Evolutionary conservation across 2,888 invertebrate species (phyloP), one percentile per base, ranked within the genome.

Genomic region (Slavum lentiscoides): DNA sequence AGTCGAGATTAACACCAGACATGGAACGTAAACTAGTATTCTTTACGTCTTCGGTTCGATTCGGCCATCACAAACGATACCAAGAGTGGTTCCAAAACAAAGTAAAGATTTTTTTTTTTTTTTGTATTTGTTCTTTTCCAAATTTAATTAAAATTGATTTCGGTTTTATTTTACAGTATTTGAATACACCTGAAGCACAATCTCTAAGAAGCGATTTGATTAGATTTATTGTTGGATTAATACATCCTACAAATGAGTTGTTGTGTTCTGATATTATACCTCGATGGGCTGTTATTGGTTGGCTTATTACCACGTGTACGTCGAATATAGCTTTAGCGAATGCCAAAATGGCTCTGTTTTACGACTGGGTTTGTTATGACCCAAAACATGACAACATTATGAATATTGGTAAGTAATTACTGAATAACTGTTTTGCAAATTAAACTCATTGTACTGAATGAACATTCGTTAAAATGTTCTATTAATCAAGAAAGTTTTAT

Each of bases 251-350:
- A 59, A 96, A 96, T 87, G 96, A 96, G 87, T 89, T 96, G 72
- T 88, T 96, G 75, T 94, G 95, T 87, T 96, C 96, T n/a, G 96
- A 96, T 86, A 94, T 96, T 86, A 95, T 95, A 87, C 96, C 96
- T 84, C 90, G 96, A 84, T 96, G 96, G 96, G 96, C 96, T 83
- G 94, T 96, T 68, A 96, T 96, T 85, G 95, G 96, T 81, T 96
- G 96, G 96, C 89, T 96, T 13, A 89, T 96, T 82, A 95, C 95
- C 66, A 95, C 95, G 19, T 95, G 95, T 86, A 96, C 95, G 61
- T 94, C 94, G 67, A 92, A 91, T 85, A 94, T 95, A 58, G 94
- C 95, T 68, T 93, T 94, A 82, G 93, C 95, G 74, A 95, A 95
- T 89, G 94, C 95, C 68, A 97, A 96, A 88, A 87, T 96, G 82